Evolutionary conservation across 2,888 invertebrate species (phyloP).

Genomic region (Apamea crenata): DNA sequence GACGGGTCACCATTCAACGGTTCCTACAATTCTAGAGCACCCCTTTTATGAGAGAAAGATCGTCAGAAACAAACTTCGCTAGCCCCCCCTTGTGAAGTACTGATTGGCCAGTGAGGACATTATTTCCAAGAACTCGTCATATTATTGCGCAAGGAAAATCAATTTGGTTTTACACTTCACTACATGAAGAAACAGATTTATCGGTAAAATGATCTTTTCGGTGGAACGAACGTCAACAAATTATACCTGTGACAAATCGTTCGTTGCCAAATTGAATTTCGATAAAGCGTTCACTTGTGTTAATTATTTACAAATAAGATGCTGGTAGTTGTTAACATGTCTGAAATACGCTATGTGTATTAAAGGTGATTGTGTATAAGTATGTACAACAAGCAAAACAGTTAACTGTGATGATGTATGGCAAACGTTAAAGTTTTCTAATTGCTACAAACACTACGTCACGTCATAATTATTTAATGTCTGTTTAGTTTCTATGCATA

Average conservation of each 20-base stretch:
- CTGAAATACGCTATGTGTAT: slow-evolving; percentile 11
- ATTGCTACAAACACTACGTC: slow-evolving; percentile 43
- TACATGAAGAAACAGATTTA: slow-evolving; percentile 41
- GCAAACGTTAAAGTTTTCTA: slow-evolving; percentile 35
- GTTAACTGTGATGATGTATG: slow-evolving; percentile 3
- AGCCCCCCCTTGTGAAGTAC: background rate
- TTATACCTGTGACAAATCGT: slow-evolving; percentile 51
- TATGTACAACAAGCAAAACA: slow-evolving; percentile 27
- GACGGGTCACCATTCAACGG: slow-evolving; percentile 49
- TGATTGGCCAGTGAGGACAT: slow-evolving; percentile 12
- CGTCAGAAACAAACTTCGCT: slow-evolving; percentile 33
- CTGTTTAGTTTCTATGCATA: slow-evolving; percentile 9
- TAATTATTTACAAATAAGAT: slow-evolving; percentile 53
- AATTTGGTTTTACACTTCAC: slow-evolving; percentile 38
- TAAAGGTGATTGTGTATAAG: slow-evolving; percentile 16
- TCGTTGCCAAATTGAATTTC: slow-evolving; percentile 50
- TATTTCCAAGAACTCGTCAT: slow-evolving; percentile 19
- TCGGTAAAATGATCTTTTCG: slow-evolving; percentile 41
- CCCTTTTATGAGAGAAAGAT: slow-evolving; percentile 33
- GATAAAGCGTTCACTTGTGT: slow-evolving; percentile 35
- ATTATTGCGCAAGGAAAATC: slow-evolving; percentile 33
- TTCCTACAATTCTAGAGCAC: slow-evolving; percentile 33
- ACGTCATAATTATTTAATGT: slow-evolving; percentile 26
- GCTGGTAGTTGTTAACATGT: slow-evolving; percentile 26
- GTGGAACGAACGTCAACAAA: slow-evolving; percentile 44